Evolutionary conservation across 2,888 invertebrate species (phyloP), one percentile per base, ranked within the genome.

Genomic region (Hetaerina titia): DNA sequence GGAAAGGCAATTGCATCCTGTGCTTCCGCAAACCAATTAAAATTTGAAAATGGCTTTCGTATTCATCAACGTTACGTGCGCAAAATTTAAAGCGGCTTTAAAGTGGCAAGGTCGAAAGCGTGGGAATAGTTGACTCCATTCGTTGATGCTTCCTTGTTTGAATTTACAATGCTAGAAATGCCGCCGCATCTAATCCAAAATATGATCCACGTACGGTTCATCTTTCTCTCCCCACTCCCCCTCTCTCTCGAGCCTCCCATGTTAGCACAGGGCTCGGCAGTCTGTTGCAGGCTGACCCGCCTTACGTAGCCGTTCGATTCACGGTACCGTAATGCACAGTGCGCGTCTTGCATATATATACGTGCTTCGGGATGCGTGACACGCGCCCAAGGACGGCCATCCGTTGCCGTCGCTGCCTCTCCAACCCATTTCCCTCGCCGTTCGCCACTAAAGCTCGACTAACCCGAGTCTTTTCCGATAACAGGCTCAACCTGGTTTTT

Each of bases 281-380:
- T 1, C 69, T n/a, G n/a, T 9, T 69, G n/a, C n/a, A 69, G 69
- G 22, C 9, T n/a, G 22, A 11, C 81, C 9, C 19, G 69, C 22
- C 81, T 4, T 13, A 11, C 22, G 22, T 11, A 25, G 25, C 19
- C n/a, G 81, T 81, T 81, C 81, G 81, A 13, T 81, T 15, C 81
- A 31, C 31, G 81, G 31, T 81, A 81, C 81, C 81, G 81, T 81
- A 81, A 81, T 81, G 81, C 81, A 81, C 81, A 11, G 81, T 8
- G 69, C 22, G 25, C 81, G 22, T 31, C 25, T 9, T 81, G 81
- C 25, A 81, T 81, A 81, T 31, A 31, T 81, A 81, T 81, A 69
- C 81, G 64, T 92, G 92, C 45, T 56, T 74, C 69, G 31, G 69
- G 92, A 92, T 92, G 92, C 92, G 92, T 92, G 92, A 92, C 92